phyloP scores from a whole-genome alignment of 2,113 vertebrate genomes.

The Anarhynchus alexandrinus region DNA sequence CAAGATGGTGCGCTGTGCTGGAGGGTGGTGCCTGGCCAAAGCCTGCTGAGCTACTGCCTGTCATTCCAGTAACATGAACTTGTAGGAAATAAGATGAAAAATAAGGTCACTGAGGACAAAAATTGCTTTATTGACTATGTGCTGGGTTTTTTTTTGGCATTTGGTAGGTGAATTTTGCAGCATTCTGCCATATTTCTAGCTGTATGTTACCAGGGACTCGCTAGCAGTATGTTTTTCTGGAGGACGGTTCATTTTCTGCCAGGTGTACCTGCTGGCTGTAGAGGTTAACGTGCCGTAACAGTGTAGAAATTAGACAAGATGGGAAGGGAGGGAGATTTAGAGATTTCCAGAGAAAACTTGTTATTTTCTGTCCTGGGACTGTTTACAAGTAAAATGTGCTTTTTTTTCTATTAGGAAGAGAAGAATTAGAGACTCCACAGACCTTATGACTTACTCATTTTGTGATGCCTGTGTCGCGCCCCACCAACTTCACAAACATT shows the following conservation, averaged over 20 bases:
- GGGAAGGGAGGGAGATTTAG: not conserved
- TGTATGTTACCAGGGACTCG: not conserved
- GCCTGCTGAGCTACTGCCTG: not conserved
- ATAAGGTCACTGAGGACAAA: not conserved
- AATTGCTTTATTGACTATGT: not conserved
- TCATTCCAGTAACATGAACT: not conserved
- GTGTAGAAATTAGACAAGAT: not conserved
- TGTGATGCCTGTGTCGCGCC: not conserved
- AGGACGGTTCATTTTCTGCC: not conserved
- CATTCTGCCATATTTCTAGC: not conserved
- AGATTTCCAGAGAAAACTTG: not conserved
- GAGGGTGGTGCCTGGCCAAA: not conserved
- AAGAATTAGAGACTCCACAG: not conserved
- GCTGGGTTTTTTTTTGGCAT: not conserved
- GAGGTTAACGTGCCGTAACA: not conserved
- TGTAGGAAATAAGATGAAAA: not conserved
- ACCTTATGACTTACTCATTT: not conserved
- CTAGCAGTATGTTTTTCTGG: not conserved
- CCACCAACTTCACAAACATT: not conserved
- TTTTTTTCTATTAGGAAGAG: not conserved
- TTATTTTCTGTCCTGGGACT: not conserved
- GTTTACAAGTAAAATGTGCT: not conserved
- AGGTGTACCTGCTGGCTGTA: not conserved
- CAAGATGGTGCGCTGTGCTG: rapidly evolving
- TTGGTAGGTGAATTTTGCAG: not conserved